A percentile compares a stretch with the other conserved stretches of the same genome.
phyloP scores from a whole-genome alignment of 2,113 vertebrate genomes.

The Talpa occidentalis region DNA sequence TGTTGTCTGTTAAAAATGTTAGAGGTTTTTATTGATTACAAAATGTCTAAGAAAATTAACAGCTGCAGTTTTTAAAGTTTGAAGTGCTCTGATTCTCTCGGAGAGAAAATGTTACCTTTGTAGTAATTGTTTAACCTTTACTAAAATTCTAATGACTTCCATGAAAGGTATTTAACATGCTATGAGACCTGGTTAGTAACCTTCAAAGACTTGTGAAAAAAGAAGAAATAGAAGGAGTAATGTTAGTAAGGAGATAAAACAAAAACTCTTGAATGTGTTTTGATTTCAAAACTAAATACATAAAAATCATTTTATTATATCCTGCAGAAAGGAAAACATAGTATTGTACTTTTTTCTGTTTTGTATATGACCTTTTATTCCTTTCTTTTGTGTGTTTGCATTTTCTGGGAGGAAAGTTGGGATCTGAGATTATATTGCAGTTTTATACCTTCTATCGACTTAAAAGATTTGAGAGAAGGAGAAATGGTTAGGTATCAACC shows the following conservation, averaged over 20 bases:
- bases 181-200: constrained; percentile 17
- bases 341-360: not conserved
- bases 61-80: constrained; percentile 67
- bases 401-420: constrained; percentile 44
- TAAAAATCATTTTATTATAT: not conserved
- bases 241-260: not conserved
- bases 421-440: constrained; percentile 37
- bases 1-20: constrained; percentile 63
- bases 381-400: not conserved
- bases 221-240: not conserved
- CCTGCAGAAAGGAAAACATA: not conserved
- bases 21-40: constrained; percentile 61
- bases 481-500: not conserved
- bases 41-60: constrained; percentile 52
- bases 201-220: not conserved
- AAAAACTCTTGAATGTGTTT: constrained; percentile 48
- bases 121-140: constrained; percentile 31
- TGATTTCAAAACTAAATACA: constrained; percentile 14
- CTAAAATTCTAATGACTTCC: not conserved
- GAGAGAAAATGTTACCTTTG: constrained; percentile 53
- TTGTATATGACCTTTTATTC: not conserved
- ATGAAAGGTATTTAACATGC: not conserved
- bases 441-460: constrained; percentile 39
- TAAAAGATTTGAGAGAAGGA: constrained; percentile 32
- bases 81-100: constrained; percentile 49